Conservation (phyloP, 2,113 vertebrate species). For the Myrmecophaga tridactyla region DNA sequence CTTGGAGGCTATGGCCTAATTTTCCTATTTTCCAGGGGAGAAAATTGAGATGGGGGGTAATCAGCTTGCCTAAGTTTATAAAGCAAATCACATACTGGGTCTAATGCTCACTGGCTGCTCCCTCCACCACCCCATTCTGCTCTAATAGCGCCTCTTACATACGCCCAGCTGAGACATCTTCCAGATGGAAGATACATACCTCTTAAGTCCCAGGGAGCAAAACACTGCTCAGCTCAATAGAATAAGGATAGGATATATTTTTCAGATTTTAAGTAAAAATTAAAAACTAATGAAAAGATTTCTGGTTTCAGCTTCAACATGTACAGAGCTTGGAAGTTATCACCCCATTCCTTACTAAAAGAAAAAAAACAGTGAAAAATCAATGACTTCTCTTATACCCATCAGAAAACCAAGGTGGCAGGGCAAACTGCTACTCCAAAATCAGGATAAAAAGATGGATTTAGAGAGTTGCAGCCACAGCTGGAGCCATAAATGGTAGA, state of each 20-base stretch:
- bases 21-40: not conserved
- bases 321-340: not conserved
- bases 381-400: not conserved
- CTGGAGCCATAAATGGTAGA: not conserved
- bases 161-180: not conserved
- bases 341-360: not conserved
- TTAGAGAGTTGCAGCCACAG: not conserved
- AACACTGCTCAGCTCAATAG: not conserved
- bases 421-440: not conserved
- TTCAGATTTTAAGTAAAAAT: not conserved
- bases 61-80: not conserved
- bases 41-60: not conserved
- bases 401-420: not conserved
- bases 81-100: not conserved
- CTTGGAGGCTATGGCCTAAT: not conserved
- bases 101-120: not conserved
- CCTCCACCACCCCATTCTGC: not conserved
- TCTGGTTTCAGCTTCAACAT: not conserved
- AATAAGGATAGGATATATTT: not conserved
- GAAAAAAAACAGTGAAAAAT: not conserved
- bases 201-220: not conserved
- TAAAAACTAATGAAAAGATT: not conserved
- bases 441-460: not conserved
- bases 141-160: not conserved
- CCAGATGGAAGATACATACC: accelerated